Conservation (phyloP, 2,797 vertebrate genomes). For the Crocidura indochinensis region DNA sequence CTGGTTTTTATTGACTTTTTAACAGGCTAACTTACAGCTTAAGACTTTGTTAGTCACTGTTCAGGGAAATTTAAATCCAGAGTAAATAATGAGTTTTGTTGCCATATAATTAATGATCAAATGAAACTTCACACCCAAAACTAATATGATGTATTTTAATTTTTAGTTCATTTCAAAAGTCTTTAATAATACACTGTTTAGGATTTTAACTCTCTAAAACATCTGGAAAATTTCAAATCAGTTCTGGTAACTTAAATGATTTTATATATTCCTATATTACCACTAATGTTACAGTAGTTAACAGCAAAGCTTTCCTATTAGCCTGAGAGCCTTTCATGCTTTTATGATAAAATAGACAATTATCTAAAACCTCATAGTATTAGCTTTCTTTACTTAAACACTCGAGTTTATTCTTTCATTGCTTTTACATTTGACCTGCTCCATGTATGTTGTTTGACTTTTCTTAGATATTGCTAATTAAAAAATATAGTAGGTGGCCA, state of each 20-base stretch:
- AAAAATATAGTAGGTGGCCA: slow-evolving; percentile 73
- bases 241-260: slow-evolving; percentile 67
- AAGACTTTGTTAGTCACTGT: slow-evolving; percentile 65
- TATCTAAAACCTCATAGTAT: slow-evolving; percentile 70
- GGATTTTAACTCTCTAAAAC: slow-evolving; percentile 55
- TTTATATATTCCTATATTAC: slow-evolving; percentile 83
- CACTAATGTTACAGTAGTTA: slow-evolving; percentile 79
- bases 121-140: neutral
- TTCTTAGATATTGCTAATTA: slow-evolving; percentile 79
- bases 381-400: slow-evolving; percentile 80
- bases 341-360: slow-evolving; percentile 75
- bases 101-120: slow-evolving; percentile 67
- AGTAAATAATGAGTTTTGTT: slow-evolving; percentile 65
- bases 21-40: slow-evolving; percentile 64
- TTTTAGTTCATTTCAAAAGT: neutral
- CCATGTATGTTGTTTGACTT: slow-evolving; percentile 69
- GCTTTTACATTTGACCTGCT: slow-evolving; percentile 53
- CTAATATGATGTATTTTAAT: neutral
- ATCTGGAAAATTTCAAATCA: slow-evolving; percentile 76
- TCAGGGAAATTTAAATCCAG: slow-evolving; percentile 75
- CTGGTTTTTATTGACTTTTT: slow-evolving; percentile 72
- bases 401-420: slow-evolving; percentile 74
- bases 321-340: slow-evolving; percentile 70
- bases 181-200: slow-evolving; percentile 56
- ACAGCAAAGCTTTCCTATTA: slow-evolving; percentile 69